Conservation (phyloP, 2,113 vertebrate genomes). For the Edolisoma coerulescens region DNA sequence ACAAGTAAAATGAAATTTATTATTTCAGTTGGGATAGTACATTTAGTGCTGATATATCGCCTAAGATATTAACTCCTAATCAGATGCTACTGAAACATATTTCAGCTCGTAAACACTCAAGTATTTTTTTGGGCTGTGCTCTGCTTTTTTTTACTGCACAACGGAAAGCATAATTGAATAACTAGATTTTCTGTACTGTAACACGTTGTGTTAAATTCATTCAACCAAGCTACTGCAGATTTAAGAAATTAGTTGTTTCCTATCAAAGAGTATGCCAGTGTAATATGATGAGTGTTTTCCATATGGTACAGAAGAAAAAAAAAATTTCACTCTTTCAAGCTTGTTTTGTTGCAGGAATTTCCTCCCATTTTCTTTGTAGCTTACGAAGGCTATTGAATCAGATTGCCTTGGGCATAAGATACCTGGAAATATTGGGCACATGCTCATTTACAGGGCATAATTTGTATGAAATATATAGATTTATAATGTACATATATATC, state of each 20-base stretch:
- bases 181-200: neutral
- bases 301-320: neutral
- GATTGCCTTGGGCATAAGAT: neutral
- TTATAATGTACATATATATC: too few relatives aligned
- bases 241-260: neutral
- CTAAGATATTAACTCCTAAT: conserved; percentile 11
- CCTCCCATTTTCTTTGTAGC: neutral
- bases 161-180: neutral
- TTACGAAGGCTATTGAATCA: neutral
- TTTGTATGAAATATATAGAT: neutral
- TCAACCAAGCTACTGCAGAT: neutral
- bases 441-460: neutral
- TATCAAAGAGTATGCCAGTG: neutral
- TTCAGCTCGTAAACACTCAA: conserved; percentile 9
- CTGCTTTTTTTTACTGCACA: neutral
- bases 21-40: conserved; percentile 2
- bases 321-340: neutral
- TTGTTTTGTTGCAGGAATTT: neutral
- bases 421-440: neutral
- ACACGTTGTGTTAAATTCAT: neutral
- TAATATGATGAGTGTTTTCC: neutral
- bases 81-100: conserved; percentile 11
- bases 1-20: conserved; percentile 28
- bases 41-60: neutral
- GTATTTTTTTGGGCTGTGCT: neutral